Evolutionary conservation across 2,113 vertebrate species (phyloP).

Genomic region (Melozone crissalis): DNA sequence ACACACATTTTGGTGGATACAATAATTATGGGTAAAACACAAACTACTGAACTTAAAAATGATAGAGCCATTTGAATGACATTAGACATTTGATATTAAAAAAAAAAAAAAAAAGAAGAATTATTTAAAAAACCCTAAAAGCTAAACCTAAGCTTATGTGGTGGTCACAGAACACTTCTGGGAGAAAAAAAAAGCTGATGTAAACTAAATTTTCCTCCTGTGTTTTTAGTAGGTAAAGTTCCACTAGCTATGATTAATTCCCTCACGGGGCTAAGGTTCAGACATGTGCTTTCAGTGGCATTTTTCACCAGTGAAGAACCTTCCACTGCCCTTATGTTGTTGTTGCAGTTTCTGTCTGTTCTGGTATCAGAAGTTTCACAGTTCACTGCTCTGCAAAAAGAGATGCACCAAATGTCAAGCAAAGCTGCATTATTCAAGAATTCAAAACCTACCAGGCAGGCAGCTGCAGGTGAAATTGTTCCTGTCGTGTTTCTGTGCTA

Average conservation of each 20-base stretch:
- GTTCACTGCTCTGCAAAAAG: neutral
- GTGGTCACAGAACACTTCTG: neutral
- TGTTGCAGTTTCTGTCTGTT: neutral
- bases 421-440: neutral
- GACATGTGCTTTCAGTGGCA: neutral
- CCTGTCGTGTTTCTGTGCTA: conserved; percentile 81
- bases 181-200: neutral
- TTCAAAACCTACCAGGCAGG: conserved; percentile 77
- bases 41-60: neutral
- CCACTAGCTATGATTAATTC: neutral
- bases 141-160: neutral
- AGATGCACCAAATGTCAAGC: neutral
- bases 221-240: neutral
- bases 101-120: neutral
- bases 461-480: conserved; percentile 90
- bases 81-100: neutral
- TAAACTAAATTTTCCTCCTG: neutral
- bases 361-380: neutral
- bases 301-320: neutral
- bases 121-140: neutral
- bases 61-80: neutral
- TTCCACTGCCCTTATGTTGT: neutral
- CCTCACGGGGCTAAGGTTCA: neutral
- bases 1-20: neutral
- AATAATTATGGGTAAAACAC: neutral